Evolutionary conservation across 2,888 invertebrate genomes (phyloP).

Genomic region (Lacanobia wlatinum): DNA sequence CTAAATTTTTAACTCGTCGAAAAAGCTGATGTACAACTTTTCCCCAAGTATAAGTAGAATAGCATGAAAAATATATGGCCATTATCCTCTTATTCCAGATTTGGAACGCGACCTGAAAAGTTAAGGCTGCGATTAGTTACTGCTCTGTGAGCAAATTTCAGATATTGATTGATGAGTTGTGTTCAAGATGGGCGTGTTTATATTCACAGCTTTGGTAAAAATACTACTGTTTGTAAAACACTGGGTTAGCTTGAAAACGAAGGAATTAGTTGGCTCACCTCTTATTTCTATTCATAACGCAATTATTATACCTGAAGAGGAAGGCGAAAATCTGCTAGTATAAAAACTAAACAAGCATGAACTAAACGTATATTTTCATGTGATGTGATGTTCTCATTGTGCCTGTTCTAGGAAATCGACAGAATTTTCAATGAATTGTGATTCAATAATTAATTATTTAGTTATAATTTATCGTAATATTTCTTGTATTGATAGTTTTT

Average conservation of each 20-base stretch:
- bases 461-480: slow-evolving; percentile 24
- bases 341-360: slow-evolving; percentile 2
- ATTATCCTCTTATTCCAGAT: slow-evolving; percentile 16
- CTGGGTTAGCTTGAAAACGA: slow-evolving; percentile 50
- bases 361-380: slow-evolving; percentile 57
- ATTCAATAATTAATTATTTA: background rate
- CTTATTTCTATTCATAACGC: slow-evolving; percentile 20
- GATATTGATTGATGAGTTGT: slow-evolving; percentile 40
- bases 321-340: slow-evolving; percentile 12
- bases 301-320: slow-evolving; percentile 16
- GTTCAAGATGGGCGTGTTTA: slow-evolving; percentile 32
- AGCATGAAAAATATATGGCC: slow-evolving; percentile 36
- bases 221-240: slow-evolving; percentile 49
- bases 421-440: background rate
- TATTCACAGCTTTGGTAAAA: slow-evolving; percentile 40
- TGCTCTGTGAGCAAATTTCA: slow-evolving; percentile 27
- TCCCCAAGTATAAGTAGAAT: slow-evolving; percentile 14
- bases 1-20: background rate
- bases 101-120: slow-evolving; percentile 47
- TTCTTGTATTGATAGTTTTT: slow-evolving; percentile 11
- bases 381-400: slow-evolving; percentile 53
- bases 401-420: background rate
- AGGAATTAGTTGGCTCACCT: slow-evolving; percentile 33
- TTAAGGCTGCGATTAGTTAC: slow-evolving; percentile 60
- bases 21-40: slow-evolving; percentile 11